These are phyloP conservation scores for Leuciscus waleckii DNA, from an alignment of 2,797 vertebrate genomes.

Conservation along the genomic window DNA sequence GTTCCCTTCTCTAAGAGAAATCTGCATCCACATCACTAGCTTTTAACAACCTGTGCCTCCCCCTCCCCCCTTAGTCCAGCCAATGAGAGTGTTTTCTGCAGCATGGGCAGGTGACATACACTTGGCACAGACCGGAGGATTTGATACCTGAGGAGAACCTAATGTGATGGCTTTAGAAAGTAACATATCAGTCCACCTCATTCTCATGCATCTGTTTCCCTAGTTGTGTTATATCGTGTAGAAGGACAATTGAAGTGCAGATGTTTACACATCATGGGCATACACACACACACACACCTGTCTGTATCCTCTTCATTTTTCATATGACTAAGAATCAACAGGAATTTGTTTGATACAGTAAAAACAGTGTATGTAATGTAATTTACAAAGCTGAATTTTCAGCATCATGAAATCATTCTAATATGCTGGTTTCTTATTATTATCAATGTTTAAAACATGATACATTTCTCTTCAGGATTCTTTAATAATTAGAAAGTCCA, in stretches of 20 bases:
- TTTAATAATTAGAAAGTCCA: not conserved
- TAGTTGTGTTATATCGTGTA: not conserved
- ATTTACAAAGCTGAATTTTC: not conserved
- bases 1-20: slow-evolving; percentile 58
- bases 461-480: not conserved
- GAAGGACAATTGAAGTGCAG: slow-evolving; percentile 20
- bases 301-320: not conserved
- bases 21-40: slow-evolving; percentile 57
- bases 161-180: slow-evolving; percentile 66
- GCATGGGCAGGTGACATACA: slow-evolving; percentile 68
- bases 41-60: slow-evolving; percentile 71
- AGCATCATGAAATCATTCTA: not conserved
- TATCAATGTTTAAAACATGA: not conserved
- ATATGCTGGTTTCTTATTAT: not conserved
- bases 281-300: not conserved
- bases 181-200: slow-evolving; percentile 65
- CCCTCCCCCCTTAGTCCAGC: slow-evolving; percentile 57
- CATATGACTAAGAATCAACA: not conserved
- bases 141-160: slow-evolving; percentile 74
- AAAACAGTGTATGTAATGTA: not conserved
- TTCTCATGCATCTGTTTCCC: slow-evolving; percentile 51
- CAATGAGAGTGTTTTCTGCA: slow-evolving; percentile 63
- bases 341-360: not conserved
- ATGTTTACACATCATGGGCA: slow-evolving; percentile 1
- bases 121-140: slow-evolving; percentile 66